phyloP scores from a whole-genome alignment of 2,797 vertebrate genomes.

The Eleutherodactylus coqui region DNA sequence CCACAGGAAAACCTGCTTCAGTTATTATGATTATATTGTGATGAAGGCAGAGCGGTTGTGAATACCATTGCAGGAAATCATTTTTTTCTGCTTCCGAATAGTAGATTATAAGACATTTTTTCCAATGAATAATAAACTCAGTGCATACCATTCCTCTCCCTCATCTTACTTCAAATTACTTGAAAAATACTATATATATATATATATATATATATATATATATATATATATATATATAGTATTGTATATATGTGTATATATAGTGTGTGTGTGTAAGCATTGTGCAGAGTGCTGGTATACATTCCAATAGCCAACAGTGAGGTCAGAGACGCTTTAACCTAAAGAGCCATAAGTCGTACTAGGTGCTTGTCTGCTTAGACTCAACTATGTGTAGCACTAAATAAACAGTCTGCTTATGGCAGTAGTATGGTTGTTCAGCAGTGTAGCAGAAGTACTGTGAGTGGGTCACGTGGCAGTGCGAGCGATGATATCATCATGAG shows the following conservation, averaged over 20 bases:
- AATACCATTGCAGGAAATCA: slow-evolving; percentile 75
- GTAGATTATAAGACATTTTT: slow-evolving; percentile 72
- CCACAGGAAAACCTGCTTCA: slow-evolving; percentile 74
- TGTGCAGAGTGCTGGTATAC: too few species aligned
- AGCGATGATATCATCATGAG: background rate
- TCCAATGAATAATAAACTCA: slow-evolving; percentile 70
- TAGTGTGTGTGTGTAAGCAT: too few species aligned
- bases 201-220: slow-evolving; percentile 43
- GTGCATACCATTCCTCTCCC: slow-evolving; percentile 57
- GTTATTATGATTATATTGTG: slow-evolving; percentile 74
- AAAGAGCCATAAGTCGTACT: background rate
- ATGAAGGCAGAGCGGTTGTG: slow-evolving; percentile 71
- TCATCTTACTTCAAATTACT: slow-evolving; percentile 48
- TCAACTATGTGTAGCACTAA: background rate
- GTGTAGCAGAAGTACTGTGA: background rate
- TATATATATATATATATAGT: slow-evolving; percentile 27
- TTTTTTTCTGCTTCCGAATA: slow-evolving; percentile 72
- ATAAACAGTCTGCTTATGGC: background rate
- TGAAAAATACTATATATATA: slow-evolving; percentile 23
- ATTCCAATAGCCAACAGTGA: too few species aligned
- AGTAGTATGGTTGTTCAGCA: background rate
- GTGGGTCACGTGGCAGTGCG: background rate
- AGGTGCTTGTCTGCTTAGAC: background rate
- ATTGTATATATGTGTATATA: background rate
- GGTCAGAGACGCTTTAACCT: background rate